These are phyloP conservation scores for Cloeon dipterum DNA, from an alignment of 2,888 invertebrate genomes.

Conservation along the genomic window DNA sequence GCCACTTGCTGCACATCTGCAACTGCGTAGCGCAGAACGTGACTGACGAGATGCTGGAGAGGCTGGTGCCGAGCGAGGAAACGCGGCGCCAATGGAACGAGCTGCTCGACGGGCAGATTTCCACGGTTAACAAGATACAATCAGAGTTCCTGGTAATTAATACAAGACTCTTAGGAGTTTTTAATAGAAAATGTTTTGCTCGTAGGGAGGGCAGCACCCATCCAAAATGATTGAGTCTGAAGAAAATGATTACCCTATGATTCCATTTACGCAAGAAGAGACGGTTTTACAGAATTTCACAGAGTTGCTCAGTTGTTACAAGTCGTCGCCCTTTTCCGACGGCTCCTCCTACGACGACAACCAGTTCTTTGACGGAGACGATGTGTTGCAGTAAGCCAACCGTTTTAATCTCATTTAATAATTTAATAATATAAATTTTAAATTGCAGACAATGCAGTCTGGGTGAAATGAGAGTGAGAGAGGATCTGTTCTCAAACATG, in stretches of 20 bases:
- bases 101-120: not conserved
- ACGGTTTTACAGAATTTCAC: constrained; percentile 17
- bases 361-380: not conserved
- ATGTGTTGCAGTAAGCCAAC: not conserved
- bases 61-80: not conserved
- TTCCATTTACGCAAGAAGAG: constrained; percentile 24
- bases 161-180: no score
- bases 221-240: constrained; percentile 12
- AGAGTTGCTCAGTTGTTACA: not conserved
- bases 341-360: not conserved
- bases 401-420: no score
- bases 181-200: not conserved
- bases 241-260: constrained; percentile 24
- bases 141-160: not conserved
- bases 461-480: not conserved
- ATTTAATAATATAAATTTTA: no score
- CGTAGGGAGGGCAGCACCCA: not conserved
- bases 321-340: not conserved
- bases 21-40: not conserved
- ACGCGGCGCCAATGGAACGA: not conserved
- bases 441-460: no score
- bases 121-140: not conserved
- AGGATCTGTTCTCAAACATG: not conserved
- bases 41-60: not conserved
- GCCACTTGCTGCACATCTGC: not conserved